Evolutionary conservation across 2,113 vertebrate species (phyloP).

Genomic region (Rhinopomastus cyanomelas): DNA sequence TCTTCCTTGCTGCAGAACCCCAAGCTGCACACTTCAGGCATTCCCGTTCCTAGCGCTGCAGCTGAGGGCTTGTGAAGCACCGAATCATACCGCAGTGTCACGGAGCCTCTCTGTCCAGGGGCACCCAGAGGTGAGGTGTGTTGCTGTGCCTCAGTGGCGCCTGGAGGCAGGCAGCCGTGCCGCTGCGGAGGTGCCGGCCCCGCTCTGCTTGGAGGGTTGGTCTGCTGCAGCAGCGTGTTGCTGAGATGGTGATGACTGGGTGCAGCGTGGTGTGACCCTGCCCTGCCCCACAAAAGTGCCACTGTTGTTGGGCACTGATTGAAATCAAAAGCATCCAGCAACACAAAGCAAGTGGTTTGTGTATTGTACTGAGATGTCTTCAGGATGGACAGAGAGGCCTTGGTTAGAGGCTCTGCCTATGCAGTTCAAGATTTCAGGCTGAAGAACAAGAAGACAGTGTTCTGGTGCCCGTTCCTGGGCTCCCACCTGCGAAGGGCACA

Average conservation of each 20-base stretch:
- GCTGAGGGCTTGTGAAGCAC: neutral
- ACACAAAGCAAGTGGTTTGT: conserved; percentile 58
- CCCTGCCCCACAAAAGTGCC: conserved; percentile 17
- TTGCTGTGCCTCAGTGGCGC: neutral
- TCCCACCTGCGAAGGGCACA: neutral
- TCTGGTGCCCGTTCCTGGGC: neutral
- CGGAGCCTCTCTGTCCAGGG: neutral
- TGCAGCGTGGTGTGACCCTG: conserved; percentile 10
- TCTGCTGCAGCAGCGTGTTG: neutral
- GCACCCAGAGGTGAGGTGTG: neutral
- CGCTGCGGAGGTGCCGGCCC: neutral
- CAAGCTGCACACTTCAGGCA: neutral
- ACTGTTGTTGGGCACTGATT: conserved; percentile 30
- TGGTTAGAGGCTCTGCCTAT: neutral
- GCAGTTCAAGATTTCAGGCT: neutral
- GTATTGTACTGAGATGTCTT: conserved; percentile 41
- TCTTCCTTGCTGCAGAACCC: neutral
- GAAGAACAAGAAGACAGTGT: too few relatives aligned
- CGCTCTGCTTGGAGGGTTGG: neutral
- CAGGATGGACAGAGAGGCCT: conserved; percentile 21
- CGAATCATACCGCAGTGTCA: neutral
- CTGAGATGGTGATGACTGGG: neutral
- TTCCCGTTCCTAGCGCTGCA: neutral
- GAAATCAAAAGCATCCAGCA: conserved; percentile 23
- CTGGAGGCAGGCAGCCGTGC: neutral